Evolutionary conservation across 2,797 vertebrate species (phyloP).

Genomic region (Oophaga sylvatica): DNA sequence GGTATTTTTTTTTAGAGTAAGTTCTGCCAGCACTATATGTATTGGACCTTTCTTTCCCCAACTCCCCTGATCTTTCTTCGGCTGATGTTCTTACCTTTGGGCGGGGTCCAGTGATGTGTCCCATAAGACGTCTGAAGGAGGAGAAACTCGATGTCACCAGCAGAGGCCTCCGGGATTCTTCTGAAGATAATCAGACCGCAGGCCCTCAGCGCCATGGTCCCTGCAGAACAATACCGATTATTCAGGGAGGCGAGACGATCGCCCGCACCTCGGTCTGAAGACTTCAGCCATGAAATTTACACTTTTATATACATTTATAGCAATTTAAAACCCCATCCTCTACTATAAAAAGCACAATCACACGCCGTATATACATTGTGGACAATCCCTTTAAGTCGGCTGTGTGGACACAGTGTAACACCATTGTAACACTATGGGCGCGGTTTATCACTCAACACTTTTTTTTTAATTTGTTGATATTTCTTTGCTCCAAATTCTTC

Average conservation of each 20-base stretch:
- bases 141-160: slow-evolving; percentile 84
- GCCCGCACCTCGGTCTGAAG: neutral
- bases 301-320: no score
- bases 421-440: no score
- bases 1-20: no score
- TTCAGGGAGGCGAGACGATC: neutral
- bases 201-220: slow-evolving; percentile 84
- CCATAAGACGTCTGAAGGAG: slow-evolving; percentile 94
- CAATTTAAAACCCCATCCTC: neutral
- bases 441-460: no score
- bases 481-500: no score
- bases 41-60: no score
- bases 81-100: slow-evolving; percentile 82
- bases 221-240: neutral
- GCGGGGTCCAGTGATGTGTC: slow-evolving; percentile 94
- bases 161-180: slow-evolving; percentile 68
- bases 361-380: neutral
- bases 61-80: no score
- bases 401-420: neutral
- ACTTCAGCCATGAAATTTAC: neutral
- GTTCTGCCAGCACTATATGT: no score
- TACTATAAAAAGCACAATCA: neutral
- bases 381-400: neutral
- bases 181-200: slow-evolving; percentile 95
- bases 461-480: no score